A percentile compares a stretch with the other conserved stretches of the same genome.
Conservation (phyloP, 2,113 vertebrate genomes). For the Pseudopipra pipra region DNA sequence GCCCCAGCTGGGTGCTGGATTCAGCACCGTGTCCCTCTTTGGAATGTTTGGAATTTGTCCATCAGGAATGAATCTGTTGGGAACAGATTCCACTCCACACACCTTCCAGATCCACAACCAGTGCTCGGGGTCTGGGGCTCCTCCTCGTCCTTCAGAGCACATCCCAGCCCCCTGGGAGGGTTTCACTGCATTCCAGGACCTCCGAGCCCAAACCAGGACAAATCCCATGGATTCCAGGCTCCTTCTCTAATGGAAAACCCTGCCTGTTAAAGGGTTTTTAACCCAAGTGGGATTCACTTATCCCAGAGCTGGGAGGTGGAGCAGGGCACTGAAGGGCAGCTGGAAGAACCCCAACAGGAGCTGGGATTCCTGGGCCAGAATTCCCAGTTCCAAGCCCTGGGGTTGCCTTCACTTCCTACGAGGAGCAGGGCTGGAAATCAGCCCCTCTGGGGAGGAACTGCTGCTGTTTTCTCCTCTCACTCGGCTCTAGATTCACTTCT, state of each 20-base stretch:
- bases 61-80: rapidly evolving
- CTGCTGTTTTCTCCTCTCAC: not conserved
- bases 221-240: not conserved
- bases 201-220: too few relatives aligned
- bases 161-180: too few relatives aligned
- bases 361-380: not conserved
- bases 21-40: not conserved
- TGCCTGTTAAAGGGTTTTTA: too few relatives aligned
- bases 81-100: too few relatives aligned
- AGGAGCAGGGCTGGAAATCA: not conserved
- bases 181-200: too few relatives aligned
- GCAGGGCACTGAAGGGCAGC: not conserved
- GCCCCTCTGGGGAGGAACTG: not conserved
- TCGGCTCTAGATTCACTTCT: not conserved
- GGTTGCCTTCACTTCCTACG: not conserved
- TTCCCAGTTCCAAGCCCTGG: not conserved
- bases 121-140: too few relatives aligned
- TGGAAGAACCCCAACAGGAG: not conserved
- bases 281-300: too few relatives aligned
- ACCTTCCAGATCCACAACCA: too few relatives aligned
- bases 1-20: not conserved
- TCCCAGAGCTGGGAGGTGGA: too few relatives aligned
- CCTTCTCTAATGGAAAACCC: too few relatives aligned
- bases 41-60: not conserved
- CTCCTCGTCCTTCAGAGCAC: too few relatives aligned